Evolutionary conservation across 1,140 invertebrate genomes (phyloP).

Genomic region (Drosophila varians): DNA sequence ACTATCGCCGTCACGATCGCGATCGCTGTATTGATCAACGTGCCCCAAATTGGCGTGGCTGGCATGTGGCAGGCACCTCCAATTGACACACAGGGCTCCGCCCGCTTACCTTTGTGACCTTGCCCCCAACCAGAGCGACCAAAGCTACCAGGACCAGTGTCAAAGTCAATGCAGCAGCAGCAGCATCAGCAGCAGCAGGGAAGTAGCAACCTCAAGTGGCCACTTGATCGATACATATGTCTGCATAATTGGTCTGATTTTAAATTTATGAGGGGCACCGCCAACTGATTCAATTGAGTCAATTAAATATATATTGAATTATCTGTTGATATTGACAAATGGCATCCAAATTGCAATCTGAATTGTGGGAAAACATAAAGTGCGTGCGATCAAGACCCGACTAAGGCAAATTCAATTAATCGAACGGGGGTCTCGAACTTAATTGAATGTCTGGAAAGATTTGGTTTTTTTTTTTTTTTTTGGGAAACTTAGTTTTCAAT

Average conservation of each 20-base stretch:
- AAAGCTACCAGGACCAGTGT: too few relatives aligned
- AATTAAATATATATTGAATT: constrained; percentile 73
- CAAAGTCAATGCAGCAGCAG: constrained; percentile 46
- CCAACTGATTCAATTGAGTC: constrained; percentile 70
- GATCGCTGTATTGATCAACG: constrained; percentile 55
- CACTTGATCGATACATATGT: constrained; percentile 27
- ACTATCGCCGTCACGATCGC: constrained; percentile 14
- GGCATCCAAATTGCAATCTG: constrained; percentile 62
- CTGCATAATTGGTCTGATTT: constrained; percentile 70
- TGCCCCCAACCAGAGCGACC: not conserved
- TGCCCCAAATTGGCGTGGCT: constrained; percentile 25
- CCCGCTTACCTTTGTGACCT: not conserved
- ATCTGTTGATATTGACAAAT: constrained; percentile 77
- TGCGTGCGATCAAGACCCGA: constrained; percentile 32
- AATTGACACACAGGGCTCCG: constrained; percentile 29
- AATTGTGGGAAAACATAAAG: constrained; percentile 64
- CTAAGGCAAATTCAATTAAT: constrained; percentile 46
- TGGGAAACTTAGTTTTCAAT: not conserved
- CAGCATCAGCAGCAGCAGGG: too few relatives aligned
- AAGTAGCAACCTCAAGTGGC: not conserved
- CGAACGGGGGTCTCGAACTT: constrained; percentile 13
- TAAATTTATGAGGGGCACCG: constrained; percentile 57
- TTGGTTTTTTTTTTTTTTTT: not conserved
- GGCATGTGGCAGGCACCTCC: constrained; percentile 57
- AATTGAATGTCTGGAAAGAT: constrained; percentile 25